Conservation (phyloP, 2,113 vertebrate species). For the Cranoglanis bouderius region DNA sequence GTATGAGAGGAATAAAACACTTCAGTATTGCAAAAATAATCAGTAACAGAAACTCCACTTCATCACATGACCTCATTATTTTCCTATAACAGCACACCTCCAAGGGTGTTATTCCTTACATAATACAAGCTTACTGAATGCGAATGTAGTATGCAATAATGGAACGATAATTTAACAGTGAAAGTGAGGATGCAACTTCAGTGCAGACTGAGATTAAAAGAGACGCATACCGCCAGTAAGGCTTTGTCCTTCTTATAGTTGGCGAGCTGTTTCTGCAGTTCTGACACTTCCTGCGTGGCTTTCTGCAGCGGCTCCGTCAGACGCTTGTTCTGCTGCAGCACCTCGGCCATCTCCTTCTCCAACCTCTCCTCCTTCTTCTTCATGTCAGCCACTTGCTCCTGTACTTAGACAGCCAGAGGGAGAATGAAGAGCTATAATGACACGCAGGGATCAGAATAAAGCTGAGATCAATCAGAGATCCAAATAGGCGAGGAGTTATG, state of each 20-base stretch:
- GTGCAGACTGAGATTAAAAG: background rate
- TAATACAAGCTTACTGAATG: background rate
- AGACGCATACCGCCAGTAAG: conserved; percentile 69
- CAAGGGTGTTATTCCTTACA: background rate
- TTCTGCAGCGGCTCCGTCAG: conserved; percentile 74
- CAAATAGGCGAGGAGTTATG: background rate
- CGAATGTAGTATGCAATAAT: background rate
- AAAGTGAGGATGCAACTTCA: background rate
- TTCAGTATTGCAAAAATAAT: background rate
- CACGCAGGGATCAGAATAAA: background rate
- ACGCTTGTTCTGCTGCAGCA: conserved; percentile 74
- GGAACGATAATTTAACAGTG: background rate
- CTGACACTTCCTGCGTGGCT: conserved; percentile 68
- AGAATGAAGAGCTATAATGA: background rate
- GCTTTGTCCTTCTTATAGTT: conserved; percentile 73
- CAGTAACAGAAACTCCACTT: background rate
- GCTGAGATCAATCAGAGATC: background rate
- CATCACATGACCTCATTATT: background rate
- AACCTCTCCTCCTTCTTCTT: conserved; percentile 70
- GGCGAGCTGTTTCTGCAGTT: conserved; percentile 71
- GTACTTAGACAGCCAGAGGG: conserved; percentile 14
- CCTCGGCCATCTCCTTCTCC: conserved; percentile 73
- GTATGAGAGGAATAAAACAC: background rate
- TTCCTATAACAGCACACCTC: background rate
- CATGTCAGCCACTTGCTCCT: conserved; percentile 80